These are phyloP conservation scores for Tonatia bakeri DNA, from an alignment of 2,113 vertebrate genomes.

Conservation along the genomic window DNA sequence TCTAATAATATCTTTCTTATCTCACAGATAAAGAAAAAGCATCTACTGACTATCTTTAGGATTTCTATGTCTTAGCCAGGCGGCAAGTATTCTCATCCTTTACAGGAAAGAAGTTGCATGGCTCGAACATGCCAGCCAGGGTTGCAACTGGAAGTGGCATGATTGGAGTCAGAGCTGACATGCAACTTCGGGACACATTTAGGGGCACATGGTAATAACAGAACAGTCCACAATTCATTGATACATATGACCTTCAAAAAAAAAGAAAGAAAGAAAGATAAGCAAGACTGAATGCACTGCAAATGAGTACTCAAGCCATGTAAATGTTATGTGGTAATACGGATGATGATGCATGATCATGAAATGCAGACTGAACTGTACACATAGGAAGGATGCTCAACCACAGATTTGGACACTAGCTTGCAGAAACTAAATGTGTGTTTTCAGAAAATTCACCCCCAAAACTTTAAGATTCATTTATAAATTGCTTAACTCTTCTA, in stretches of 20 bases:
- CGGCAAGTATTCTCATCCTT: neutral
- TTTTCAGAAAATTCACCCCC: constrained; percentile 2
- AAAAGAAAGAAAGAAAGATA: constrained; percentile 3
- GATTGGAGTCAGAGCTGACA: neutral
- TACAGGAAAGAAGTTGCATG: neutral
- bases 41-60: neutral
- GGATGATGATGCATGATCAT: constrained; percentile 31
- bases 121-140: neutral
- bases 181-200: neutral
- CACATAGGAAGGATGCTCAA: constrained; percentile 35
- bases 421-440: neutral
- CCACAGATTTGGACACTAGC: neutral
- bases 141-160: neutral
- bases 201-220: neutral
- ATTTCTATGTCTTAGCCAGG: neutral
- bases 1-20: neutral
- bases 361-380: constrained; percentile 47
- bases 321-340: neutral
- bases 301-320: constrained; percentile 15
- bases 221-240: neutral
- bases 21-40: neutral
- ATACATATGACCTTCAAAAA: constrained; percentile 27
- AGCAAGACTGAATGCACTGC: constrained; percentile 28
- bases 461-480: neutral
- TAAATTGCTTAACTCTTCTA: neutral